Conservation (phyloP, 2,888 invertebrate species). For the Julus scanicus region DNA sequence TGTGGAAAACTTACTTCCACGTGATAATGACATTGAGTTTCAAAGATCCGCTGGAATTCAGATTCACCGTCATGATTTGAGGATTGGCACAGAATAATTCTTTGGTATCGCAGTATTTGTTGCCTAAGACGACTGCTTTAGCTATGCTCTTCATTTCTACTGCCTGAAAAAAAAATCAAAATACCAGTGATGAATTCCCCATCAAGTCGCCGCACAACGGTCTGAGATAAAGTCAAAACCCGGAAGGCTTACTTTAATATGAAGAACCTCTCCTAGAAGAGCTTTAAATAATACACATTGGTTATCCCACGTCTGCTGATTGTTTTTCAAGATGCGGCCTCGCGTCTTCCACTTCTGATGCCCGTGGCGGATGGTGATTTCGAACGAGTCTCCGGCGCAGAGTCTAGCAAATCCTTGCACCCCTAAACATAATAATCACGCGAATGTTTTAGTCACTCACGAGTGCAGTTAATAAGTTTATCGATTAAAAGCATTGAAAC, state of each 20-base stretch:
- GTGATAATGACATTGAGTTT: constrained; percentile 71
- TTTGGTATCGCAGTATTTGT: constrained; percentile 71
- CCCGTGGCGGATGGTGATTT: constrained; percentile 70
- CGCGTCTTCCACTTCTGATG: constrained; percentile 71
- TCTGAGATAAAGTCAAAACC: not conserved
- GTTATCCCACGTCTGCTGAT: constrained; percentile 70
- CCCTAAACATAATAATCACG: constrained; percentile 59
- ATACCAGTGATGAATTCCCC: not conserved
- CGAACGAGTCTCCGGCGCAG: constrained; percentile 72
- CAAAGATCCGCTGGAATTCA: constrained; percentile 71
- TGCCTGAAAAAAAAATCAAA: constrained; percentile 62
- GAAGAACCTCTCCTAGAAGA: constrained; percentile 68
- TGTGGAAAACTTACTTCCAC: constrained; percentile 69
- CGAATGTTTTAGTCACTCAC: too few species aligned
- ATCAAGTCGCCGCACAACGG: not conserved
- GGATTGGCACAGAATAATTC: constrained; percentile 71
- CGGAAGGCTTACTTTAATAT: constrained; percentile 68
- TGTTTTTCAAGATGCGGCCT: constrained; percentile 69
- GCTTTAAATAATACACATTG: constrained; percentile 66
- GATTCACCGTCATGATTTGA: constrained; percentile 71
- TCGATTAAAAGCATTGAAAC: too few species aligned
- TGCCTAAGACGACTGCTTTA: constrained; percentile 67
- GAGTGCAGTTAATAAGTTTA: too few species aligned
- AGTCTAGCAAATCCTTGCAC: constrained; percentile 72
- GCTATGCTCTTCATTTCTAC: constrained; percentile 66